These are phyloP conservation scores for Tryphoninae sp. DNA, from an alignment of 2,888 invertebrate genomes.

Conservation along the genomic window DNA sequence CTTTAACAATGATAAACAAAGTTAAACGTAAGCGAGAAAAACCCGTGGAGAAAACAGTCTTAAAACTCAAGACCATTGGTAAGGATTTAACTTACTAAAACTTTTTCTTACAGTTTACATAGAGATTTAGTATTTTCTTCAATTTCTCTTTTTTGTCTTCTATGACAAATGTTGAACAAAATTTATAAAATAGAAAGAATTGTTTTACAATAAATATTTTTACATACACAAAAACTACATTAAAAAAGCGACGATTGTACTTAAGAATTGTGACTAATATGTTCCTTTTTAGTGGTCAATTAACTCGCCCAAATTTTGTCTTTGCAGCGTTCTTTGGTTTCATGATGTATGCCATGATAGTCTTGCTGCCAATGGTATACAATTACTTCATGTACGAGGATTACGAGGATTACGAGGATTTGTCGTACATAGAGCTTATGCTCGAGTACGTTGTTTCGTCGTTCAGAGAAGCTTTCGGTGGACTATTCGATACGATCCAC, in stretches of 20 bases:
- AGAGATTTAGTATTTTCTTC: background rate
- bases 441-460: conserved; percentile 74
- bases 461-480: conserved; percentile 75
- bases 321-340: conserved; percentile 73
- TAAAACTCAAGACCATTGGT: conserved; percentile 74
- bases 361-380: conserved; percentile 73
- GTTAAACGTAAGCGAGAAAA: conserved; percentile 60
- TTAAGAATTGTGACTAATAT: no score
- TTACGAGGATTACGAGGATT: conserved; percentile 70
- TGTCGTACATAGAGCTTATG: conserved; percentile 71
- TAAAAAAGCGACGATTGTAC: no score
- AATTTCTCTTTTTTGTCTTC: background rate
- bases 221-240: no score
- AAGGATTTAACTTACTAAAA: conserved; percentile 47
- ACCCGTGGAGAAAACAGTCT: conserved; percentile 65
- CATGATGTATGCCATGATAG: conserved; percentile 72
- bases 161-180: background rate
- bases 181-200: background rate
- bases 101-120: background rate
- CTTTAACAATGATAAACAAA: conserved; percentile 59
- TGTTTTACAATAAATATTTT: no score
- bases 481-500: conserved; percentile 68
- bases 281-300: no score
- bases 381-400: conserved; percentile 75
- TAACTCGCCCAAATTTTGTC: background rate